phyloP scores from a whole-genome alignment of 2,888 invertebrate species.

The Pyrgus malvae region DNA sequence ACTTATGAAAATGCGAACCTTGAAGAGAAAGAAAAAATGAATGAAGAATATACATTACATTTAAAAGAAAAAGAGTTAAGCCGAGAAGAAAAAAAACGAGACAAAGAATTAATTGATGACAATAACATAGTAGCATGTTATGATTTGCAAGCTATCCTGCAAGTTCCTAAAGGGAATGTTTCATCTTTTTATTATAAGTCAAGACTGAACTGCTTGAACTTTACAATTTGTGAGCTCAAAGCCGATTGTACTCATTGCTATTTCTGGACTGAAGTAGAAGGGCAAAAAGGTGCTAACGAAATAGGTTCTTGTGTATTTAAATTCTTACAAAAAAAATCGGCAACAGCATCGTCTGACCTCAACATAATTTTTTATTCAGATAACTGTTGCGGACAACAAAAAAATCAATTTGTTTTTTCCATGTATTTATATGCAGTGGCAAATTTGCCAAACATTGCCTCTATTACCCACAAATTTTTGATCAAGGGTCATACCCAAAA shows the following conservation, averaged over 20 bases:
- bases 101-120: not conserved
- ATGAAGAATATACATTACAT: not conserved
- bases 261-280: not conserved
- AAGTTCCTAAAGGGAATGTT: not conserved
- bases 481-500: not conserved
- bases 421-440: not conserved
- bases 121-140: not conserved
- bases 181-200: not conserved
- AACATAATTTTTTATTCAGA: not conserved
- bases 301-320: not conserved
- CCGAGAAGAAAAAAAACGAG: not conserved
- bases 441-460: not conserved
- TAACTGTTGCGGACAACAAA: not conserved
- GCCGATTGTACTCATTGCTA: not conserved
- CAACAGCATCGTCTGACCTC: no score
- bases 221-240: not conserved
- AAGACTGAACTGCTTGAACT: not conserved
- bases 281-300: not conserved
- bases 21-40: not conserved
- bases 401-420: not conserved
- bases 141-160: not conserved
- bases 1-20: not conserved
- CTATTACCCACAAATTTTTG: not conserved
- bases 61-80: not conserved
- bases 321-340: not conserved